Percentiles rank a stretch among this genome's conserved stretches.
Conservation (phyloP, 2,888 invertebrate species). For the Cheilosia vernalis region DNA sequence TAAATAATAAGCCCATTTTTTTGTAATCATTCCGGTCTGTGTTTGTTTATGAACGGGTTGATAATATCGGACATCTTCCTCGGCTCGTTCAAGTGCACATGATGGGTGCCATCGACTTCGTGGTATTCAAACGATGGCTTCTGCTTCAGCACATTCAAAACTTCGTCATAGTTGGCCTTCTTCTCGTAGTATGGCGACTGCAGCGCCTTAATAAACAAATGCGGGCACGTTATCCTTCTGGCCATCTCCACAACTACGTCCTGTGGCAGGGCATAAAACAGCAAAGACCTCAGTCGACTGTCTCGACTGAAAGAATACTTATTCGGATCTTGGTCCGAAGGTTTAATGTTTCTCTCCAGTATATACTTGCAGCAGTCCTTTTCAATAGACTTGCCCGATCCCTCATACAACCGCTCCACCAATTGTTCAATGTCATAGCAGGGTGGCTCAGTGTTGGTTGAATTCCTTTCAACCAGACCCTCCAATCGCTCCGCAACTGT, state of each 20-base stretch:
- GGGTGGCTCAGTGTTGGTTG: constrained; percentile 85
- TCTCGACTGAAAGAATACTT: constrained; percentile 88
- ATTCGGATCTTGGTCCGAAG: constrained; percentile 85
- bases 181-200: constrained; percentile 85
- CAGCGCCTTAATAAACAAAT: constrained; percentile 86
- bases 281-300: constrained; percentile 87
- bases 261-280: constrained; percentile 77
- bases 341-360: constrained; percentile 85
- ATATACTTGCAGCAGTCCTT: constrained; percentile 85
- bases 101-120: constrained; percentile 88
- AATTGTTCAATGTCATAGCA: constrained; percentile 86
- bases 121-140: constrained; percentile 85
- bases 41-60: constrained; percentile 85
- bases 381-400: constrained; percentile 85
- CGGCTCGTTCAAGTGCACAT: constrained; percentile 89
- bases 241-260: constrained; percentile 86
- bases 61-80: constrained; percentile 85
- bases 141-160: constrained; percentile 84
- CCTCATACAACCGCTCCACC: constrained; percentile 85
- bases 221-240: constrained; percentile 86
- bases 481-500: constrained; percentile 82
- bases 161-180: constrained; percentile 85
- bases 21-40: constrained; percentile 31
- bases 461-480: constrained; percentile 82
- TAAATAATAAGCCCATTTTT: not conserved